Evolutionary conservation across 2,797 vertebrate species (phyloP).

Genomic region (Pseudochirops cupreus): DNA sequence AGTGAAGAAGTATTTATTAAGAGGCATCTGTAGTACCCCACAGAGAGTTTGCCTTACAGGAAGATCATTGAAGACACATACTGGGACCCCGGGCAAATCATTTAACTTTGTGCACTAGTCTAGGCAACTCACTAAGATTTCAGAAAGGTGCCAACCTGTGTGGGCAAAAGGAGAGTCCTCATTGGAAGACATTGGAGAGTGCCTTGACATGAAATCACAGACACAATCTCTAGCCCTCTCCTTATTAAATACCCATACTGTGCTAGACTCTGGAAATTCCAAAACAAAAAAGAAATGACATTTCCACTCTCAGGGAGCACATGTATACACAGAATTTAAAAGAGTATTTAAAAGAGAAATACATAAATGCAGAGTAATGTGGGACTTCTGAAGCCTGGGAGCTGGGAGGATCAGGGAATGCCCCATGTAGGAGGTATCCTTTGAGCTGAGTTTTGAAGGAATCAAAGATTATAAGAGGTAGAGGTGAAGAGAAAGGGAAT

Average conservation of each 20-base stretch:
- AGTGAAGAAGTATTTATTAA: neutral
- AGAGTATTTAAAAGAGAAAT: no score
- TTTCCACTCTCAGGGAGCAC: no score
- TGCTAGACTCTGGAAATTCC: neutral
- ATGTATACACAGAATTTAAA: no score
- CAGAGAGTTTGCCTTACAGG: neutral
- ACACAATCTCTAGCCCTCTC: neutral
- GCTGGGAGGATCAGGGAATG: neutral
- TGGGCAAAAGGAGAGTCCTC: neutral
- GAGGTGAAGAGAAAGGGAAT: no score
- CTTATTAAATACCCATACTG: neutral
- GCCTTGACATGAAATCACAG: neutral
- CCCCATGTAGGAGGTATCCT: no score
- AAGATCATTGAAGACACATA: neutral
- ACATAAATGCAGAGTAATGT: neutral
- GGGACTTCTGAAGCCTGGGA: neutral
- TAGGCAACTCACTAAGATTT: neutral
- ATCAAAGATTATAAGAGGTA: no score
- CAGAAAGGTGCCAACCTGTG: neutral
- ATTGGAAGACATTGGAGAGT: neutral
- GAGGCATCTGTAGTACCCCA: neutral
- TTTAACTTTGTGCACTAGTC: neutral
- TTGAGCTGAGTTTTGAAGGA: no score
- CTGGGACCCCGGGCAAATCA: neutral
- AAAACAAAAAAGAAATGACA: neutral